Evolutionary conservation across 2,113 vertebrate genomes (phyloP), one percentile per base, ranked within the genome.

Genomic region (Thunnus thynnus): DNA sequence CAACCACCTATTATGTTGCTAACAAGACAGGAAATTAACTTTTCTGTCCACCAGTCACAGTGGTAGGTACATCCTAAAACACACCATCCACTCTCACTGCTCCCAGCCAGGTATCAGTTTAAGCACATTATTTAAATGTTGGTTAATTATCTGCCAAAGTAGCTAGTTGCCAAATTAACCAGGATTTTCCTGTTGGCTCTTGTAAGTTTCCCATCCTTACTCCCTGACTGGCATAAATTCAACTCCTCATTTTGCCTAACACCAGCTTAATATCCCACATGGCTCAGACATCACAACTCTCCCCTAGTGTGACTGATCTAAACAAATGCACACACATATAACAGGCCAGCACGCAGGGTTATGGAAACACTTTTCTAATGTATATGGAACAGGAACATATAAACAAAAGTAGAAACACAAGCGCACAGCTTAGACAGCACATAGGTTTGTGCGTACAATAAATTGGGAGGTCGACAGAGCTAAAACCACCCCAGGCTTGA

Each of bases 1-100:
- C 78, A 86, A 72, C 62, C 25, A 30, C 4, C 56, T 80, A 81
- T 72, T 82, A 79, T 74, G 44, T 68, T 56, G 47, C 50, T 41
- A 86, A 76, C 72, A 41, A 73, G 63, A 30, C 87, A 85, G 85
- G 85, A 89, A 86, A 88, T 83, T 11, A 76, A 72, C 57, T 72
- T 86, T 77, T 64, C 82, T 80, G 36, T 82, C 67, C 80, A 65
- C 27, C 25, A 70, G 51, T 77, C 70, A 67, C 74, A 41, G 25
- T n/a, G 25, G 44, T 52, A 7, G 52, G 44, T 52, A 48, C 69
- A 52, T 79, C 46, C 58, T n/a, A 48, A 80, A 68, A 30, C 25
- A 41, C 51, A 69, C 57, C 25, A 32, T 22, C 57, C 0, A 44
- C 36, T 0, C 5, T 44, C 30, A 58, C 0, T 25, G n/a, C 14